A percentile compares a stretch with the other conserved stretches of the same genome.
Evolutionary conservation across 2,888 invertebrate genomes (phyloP).

Genomic region (Nomada goodeniana): DNA sequence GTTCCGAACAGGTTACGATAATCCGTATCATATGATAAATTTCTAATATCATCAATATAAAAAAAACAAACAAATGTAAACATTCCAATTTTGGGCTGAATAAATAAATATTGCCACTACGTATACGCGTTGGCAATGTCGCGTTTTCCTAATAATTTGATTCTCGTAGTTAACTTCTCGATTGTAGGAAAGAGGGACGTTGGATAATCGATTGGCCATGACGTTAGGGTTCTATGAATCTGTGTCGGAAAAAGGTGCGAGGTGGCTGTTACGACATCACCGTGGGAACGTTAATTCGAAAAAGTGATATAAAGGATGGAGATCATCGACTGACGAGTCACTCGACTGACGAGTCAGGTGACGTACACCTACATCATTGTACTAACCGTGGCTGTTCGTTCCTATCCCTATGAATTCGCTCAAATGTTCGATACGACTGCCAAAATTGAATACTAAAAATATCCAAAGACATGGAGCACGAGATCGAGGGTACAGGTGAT

Average conservation of each 20-base stretch:
- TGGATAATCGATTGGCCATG: constrained; percentile 28
- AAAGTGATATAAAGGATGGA: constrained; percentile 54
- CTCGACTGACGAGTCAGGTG: constrained; percentile 16
- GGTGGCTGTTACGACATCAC: constrained; percentile 50
- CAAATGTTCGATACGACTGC: background rate
- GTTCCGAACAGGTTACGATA: too few species aligned
- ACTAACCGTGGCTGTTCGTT: constrained; percentile 4
- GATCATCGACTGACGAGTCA: constrained; percentile 39
- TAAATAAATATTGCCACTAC: background rate
- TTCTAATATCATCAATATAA: background rate
- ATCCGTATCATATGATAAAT: too few species aligned
- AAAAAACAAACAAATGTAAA: background rate
- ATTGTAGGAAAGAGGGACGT: constrained; percentile 36
- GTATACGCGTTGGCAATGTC: background rate
- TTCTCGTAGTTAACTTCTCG: constrained; percentile 43
- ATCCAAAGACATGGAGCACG: constrained; percentile 39
- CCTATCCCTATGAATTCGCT: background rate
- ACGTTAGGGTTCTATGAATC: constrained; percentile 37
- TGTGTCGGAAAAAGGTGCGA: constrained; percentile 45
- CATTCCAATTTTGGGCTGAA: background rate
- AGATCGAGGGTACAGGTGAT: background rate
- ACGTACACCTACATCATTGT: constrained; percentile 5
- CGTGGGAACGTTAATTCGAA: constrained; percentile 53
- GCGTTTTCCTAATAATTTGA: constrained; percentile 7
- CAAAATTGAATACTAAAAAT: background rate